phyloP scores from a whole-genome alignment of 2,888 invertebrate genomes.

The Stenodera caucasica region DNA sequence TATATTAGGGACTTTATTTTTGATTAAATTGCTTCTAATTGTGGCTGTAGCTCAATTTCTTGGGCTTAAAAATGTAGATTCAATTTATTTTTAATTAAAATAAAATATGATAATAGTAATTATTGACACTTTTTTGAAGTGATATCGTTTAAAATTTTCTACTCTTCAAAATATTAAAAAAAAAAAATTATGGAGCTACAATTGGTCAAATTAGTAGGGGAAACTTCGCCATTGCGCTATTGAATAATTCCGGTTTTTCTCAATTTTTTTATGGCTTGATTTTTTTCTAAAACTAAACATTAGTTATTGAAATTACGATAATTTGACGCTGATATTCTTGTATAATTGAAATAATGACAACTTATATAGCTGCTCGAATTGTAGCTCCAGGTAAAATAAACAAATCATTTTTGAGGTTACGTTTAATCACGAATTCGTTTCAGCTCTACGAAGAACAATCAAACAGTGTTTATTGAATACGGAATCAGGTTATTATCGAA shows the following conservation, averaged over 20 bases:
- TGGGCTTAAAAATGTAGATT: neutral
- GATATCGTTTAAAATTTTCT: no score
- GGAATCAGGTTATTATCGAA: conserved; percentile 51
- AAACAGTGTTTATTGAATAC: conserved; percentile 53
- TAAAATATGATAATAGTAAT: no score
- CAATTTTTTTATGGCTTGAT: neutral
- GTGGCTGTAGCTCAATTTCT: no score
- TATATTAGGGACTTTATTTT: neutral
- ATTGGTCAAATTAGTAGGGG: neutral
- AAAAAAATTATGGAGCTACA: neutral
- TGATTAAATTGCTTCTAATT: neutral
- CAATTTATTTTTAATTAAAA: neutral
- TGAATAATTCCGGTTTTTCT: neutral
- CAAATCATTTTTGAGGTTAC: neutral
- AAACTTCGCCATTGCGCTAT: neutral
- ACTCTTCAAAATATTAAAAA: no score
- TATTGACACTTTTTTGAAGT: no score
- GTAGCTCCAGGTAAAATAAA: neutral
- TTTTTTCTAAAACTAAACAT: neutral
- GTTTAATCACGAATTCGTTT: conserved; percentile 36
- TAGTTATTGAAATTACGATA: neutral
- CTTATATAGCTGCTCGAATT: neutral
- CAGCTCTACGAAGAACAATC: conserved; percentile 55
- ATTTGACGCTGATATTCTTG: neutral
- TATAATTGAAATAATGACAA: neutral